Evolutionary conservation across 2,888 invertebrate species (phyloP).

Genomic region (Melanostoma scalare): DNA sequence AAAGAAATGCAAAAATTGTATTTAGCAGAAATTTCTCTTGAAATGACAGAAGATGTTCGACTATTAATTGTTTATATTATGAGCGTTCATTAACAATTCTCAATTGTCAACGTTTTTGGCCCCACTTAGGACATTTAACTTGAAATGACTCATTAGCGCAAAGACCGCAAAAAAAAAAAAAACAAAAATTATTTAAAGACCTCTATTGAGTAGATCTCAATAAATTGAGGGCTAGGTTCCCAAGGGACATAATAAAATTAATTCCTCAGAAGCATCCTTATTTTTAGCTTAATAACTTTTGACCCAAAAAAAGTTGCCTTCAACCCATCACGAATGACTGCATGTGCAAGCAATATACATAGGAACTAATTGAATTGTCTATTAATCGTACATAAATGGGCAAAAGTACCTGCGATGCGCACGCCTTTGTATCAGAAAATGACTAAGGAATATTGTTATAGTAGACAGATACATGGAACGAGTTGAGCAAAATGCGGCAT

Average conservation of each 20-base stretch:
- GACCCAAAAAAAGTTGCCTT: slow-evolving; percentile 27
- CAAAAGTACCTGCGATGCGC: slow-evolving; percentile 52
- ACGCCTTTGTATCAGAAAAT: slow-evolving; percentile 33
- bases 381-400: slow-evolving; percentile 57
- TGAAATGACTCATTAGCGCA: neutral
- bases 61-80: slow-evolving; percentile 22
- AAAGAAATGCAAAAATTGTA: neutral
- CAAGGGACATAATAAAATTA: neutral
- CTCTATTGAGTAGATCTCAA: too few species aligned
- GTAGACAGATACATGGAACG: neutral
- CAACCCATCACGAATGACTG: neutral
- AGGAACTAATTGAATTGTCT: slow-evolving; percentile 57
- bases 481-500: slow-evolving; percentile 25
- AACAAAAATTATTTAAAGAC: too few species aligned
- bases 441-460: slow-evolving; percentile 29
- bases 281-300: slow-evolving; percentile 40
- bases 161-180: too few species aligned
- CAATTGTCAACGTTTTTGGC: slow-evolving; percentile 10
- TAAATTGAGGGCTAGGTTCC: too few species aligned
- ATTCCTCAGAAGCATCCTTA: slow-evolving; percentile 4
- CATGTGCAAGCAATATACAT: slow-evolving; percentile 14
- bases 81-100: slow-evolving; percentile 11
- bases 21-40: slow-evolving; percentile 20
- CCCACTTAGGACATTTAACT: slow-evolving; percentile 3
- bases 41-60: slow-evolving; percentile 21